Evolutionary conservation across 2,888 invertebrate genomes (phyloP).

Genomic region (Thecophora atra): DNA sequence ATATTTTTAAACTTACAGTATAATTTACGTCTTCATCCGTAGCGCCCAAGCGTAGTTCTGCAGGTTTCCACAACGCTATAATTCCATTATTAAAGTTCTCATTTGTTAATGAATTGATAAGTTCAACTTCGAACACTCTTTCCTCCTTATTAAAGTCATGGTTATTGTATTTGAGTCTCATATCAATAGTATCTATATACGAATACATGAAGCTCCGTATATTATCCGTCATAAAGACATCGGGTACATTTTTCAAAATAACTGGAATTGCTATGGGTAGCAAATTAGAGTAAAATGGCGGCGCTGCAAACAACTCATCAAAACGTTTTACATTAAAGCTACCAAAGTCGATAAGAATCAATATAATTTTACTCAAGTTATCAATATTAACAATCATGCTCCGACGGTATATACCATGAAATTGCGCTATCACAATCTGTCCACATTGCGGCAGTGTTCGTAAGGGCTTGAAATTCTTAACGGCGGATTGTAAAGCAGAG

Average conservation of each 20-base stretch:
- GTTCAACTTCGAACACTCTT: constrained; percentile 51
- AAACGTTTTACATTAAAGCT: constrained; percentile 55
- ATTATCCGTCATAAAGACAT: constrained; percentile 53
- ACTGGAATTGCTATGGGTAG: constrained; percentile 57
- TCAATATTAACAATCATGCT: constrained; percentile 56
- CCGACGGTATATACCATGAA: constrained; percentile 52
- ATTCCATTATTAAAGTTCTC: constrained; percentile 56
- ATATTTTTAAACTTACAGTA: constrained; percentile 48
- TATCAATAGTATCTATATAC: constrained; percentile 48
- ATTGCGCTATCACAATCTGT: constrained; percentile 55
- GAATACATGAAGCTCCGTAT: constrained; percentile 52
- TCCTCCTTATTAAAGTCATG: constrained; percentile 47
- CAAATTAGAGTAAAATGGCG: constrained; percentile 46
- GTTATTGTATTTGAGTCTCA: constrained; percentile 52
- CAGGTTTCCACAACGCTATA: constrained; percentile 48
- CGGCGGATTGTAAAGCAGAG: constrained; percentile 46
- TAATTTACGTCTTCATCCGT: constrained; percentile 46
- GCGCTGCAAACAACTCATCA: constrained; percentile 53
- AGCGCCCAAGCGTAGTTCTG: constrained; percentile 47
- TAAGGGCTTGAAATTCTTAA: constrained; percentile 47
- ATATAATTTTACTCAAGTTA: constrained; percentile 50
- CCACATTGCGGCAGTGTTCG: constrained; percentile 53
- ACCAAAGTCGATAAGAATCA: constrained; percentile 61
- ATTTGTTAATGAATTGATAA: constrained; percentile 52
- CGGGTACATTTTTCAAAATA: constrained; percentile 55